Evolutionary conservation across 2,888 invertebrate species (phyloP), one percentile per base, ranked within the genome.

Genomic region (Sinhomidia bicolor): DNA sequence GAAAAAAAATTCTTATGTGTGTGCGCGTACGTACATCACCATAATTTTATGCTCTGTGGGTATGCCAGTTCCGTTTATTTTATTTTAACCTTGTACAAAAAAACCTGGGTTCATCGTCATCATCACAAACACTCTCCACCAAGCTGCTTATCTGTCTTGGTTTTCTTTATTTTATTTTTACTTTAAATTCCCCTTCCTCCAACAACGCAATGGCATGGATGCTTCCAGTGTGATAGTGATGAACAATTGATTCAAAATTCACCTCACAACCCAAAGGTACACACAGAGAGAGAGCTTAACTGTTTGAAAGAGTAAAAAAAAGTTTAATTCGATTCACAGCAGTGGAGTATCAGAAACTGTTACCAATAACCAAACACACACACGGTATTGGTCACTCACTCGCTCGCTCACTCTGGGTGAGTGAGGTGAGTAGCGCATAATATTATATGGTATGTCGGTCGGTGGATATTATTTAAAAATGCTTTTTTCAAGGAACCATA

Each of bases 271-370:
- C 82, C 36, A 57, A 54, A 51, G 51, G 17, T 41, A n/a, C n/a
- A n/a, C n/a, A n/a, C n/a, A n/a, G n/a, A n/a, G n/a, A n/a, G 36
- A 36, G 47, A 36, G 78, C 85, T 80, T 80, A 80, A 51, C 68
- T 84, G 84, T 76, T 65, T 84, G 82, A 82, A 36, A 74, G 60
- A 41, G n/a, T n/a, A 65, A 71, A 57, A 86, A 85, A 82, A 82
- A 41, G n/a, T 83, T 88, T 84, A 88, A 88, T 88, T 88, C 88
- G 83, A 88, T 88, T 88, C 84, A 84, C 88, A 88, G 84, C 88
- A 80, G 84, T 78, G 20, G 78, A 78, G 57, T 82, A 80, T 80
- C 36, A 84, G 71, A 51, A 87, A 88, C 78, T 79, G 83, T 80
- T 88, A 88, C 84, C 84, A 88, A 79, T 88, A 88, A 88, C 54